Evolutionary conservation across 2,888 invertebrate species (phyloP).

Genomic region (Cheiracanthium punctorium): DNA sequence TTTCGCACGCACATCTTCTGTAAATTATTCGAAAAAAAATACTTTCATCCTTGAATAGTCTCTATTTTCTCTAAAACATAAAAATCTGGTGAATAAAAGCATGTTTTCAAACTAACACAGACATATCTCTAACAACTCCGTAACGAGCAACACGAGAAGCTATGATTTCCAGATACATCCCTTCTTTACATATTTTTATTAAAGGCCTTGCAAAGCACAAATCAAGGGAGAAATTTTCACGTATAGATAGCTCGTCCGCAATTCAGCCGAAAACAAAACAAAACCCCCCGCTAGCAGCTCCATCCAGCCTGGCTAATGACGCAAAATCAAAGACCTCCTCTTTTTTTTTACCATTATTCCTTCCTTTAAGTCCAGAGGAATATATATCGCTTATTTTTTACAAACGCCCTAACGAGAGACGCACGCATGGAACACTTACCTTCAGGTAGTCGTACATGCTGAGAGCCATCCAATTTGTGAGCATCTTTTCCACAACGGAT

Average conservation of each 20-base stretch:
- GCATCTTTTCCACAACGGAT: slow-evolving; percentile 97
- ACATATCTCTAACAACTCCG: too few species aligned
- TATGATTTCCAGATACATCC: background rate
- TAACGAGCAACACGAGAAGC: background rate
- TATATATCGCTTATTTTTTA: background rate
- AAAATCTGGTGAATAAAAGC: too few species aligned
- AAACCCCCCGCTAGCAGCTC: background rate
- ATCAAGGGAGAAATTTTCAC: too few species aligned
- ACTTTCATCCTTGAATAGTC: too few species aligned
- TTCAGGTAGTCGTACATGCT: slow-evolving; percentile 87
- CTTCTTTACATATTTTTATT: background rate
- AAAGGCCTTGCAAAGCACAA: too few species aligned
- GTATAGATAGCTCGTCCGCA: background rate
- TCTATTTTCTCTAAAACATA: too few species aligned
- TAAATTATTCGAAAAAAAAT: too few species aligned
- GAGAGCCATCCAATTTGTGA: slow-evolving; percentile 96
- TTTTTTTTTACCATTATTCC: background rate
- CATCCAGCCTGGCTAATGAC: slow-evolving; percentile 1
- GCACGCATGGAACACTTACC: slow-evolving; percentile 57
- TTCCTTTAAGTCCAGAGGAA: background rate
- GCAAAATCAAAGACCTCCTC: background rate
- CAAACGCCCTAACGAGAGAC: slow-evolving; percentile 11
- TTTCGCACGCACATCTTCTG: too few species aligned
- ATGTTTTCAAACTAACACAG: too few species aligned
- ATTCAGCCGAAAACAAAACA: background rate